phyloP scores from a whole-genome alignment of 30 jellyfish, hydroid and myxozoan species.

The Euphysa ruthae region DNA sequence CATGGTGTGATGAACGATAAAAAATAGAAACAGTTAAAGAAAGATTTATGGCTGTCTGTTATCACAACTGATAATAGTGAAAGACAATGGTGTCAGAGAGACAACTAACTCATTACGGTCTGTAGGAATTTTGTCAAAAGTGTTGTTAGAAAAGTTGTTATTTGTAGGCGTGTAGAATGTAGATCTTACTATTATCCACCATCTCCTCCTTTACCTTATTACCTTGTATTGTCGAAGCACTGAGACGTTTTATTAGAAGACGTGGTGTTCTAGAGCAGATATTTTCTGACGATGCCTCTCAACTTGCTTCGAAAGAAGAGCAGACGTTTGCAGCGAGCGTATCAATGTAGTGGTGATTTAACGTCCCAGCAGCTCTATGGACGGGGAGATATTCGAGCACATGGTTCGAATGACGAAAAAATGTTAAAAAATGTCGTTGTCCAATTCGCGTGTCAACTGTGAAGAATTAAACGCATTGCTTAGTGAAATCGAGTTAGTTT shows the following conservation, averaged over 20 bases:
- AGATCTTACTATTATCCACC: constrained; percentile 15
- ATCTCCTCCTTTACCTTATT: constrained; percentile 40
- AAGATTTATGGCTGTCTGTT: background rate
- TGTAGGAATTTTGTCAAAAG: constrained; percentile 9
- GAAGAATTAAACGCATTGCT: no score
- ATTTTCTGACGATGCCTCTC: constrained; percentile 14
- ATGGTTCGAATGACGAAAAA: background rate
- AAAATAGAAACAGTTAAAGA: background rate
- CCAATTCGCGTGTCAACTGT: no score
- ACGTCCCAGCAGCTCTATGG: constrained; percentile 35
- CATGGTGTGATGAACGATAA: no score
- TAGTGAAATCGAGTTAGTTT: no score
- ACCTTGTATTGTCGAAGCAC: constrained; percentile 17
- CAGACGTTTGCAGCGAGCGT: background rate
- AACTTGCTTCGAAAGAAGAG: no score
- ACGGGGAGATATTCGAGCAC: background rate
- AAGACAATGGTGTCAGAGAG: no score
- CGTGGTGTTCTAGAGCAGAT: constrained; percentile 1
- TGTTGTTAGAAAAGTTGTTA: background rate
- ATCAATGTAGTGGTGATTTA: constrained; percentile 11
- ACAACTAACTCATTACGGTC: no score
- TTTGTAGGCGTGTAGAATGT: constrained; percentile 3
- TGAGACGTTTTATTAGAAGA: constrained; percentile 12
- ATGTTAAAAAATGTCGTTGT: no score
- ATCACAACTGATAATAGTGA: background rate